Evolutionary conservation across 1,140 invertebrate genomes (phyloP).

Genomic region (Frieseomelitta varia): DNA sequence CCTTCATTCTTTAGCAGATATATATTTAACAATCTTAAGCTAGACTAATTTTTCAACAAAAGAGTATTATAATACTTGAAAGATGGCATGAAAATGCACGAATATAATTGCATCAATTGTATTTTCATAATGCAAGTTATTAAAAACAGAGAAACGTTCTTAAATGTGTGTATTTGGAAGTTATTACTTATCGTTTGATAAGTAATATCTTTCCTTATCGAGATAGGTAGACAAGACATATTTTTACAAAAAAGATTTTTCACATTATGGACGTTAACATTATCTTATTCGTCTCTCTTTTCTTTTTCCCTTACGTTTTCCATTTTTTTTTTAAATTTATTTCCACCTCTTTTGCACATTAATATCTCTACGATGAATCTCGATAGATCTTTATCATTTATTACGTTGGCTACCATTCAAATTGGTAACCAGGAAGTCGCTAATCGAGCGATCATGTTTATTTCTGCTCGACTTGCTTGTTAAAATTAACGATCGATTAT

Average conservation of each 20-base stretch:
- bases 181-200: background rate
- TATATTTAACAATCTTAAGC: background rate
- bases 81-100: background rate
- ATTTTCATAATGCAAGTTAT: background rate
- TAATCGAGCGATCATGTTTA: background rate
- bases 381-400: background rate
- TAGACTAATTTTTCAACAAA: background rate
- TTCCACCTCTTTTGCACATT: background rate
- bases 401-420: conserved; percentile 32
- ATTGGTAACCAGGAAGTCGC: background rate
- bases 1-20: background rate
- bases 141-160: background rate
- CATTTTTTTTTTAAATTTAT: background rate
- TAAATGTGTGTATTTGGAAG: background rate
- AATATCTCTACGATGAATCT: background rate
- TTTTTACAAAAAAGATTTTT: background rate
- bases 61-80: background rate
- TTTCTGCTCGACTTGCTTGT: background rate
- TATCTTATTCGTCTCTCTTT: background rate
- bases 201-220: background rate
- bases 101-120: background rate
- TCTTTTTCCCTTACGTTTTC: background rate
- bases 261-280: no score
- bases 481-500: background rate
- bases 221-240: background rate